Conservation (phyloP, 2,113 vertebrate species). For the Dasyornis broadbenti region DNA sequence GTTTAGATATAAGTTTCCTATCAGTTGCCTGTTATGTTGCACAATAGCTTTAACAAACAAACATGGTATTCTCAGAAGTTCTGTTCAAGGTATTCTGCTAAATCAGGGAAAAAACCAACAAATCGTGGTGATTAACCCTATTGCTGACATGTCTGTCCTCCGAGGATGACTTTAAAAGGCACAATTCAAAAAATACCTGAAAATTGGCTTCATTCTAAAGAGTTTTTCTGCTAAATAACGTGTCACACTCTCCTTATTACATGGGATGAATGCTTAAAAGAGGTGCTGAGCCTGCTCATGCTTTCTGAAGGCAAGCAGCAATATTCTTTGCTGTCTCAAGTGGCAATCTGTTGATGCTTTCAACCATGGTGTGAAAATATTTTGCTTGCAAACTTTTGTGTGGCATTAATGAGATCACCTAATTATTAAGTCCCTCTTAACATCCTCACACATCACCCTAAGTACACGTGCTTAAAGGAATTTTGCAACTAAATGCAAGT, state of each 20-base stretch:
- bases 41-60: not conserved
- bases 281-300: not conserved
- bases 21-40: not conserved
- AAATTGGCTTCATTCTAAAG: not conserved
- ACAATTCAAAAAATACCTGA: not conserved
- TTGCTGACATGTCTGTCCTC: not conserved
- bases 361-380: not conserved
- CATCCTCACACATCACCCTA: not conserved
- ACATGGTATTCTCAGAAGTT: rapidly evolving
- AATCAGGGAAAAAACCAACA: not conserved
- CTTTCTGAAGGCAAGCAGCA: not conserved
- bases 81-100: not conserved
- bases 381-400: not conserved
- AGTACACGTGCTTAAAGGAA: not conserved
- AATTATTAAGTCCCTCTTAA: not conserved
- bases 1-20: not conserved
- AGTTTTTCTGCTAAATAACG: not conserved
- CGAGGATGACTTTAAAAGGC: not conserved
- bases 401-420: not conserved
- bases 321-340: not conserved
- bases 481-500: not conserved
- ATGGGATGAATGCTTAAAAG: not conserved
- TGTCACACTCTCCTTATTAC: not conserved
- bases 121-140: not conserved
- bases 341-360: not conserved